A percentile compares a stretch with the other conserved stretches of the same genome.
Conservation (phyloP, 2,113 vertebrate genomes). For the Elaphurus davidianus region DNA sequence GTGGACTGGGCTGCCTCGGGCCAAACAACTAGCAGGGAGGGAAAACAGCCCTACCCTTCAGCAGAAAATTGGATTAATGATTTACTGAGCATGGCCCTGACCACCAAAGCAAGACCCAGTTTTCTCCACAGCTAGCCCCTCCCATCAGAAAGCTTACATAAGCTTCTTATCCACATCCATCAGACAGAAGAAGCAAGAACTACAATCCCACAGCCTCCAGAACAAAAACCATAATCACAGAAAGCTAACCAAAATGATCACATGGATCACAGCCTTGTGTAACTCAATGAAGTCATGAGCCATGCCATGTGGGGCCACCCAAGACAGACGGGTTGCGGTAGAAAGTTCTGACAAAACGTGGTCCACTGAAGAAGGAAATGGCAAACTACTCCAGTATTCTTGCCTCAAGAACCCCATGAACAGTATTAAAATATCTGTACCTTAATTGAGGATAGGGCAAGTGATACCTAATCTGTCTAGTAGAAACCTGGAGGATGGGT, state of each 20-base stretch:
- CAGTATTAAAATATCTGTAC: not conserved
- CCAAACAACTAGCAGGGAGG: not conserved
- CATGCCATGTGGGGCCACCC: not conserved
- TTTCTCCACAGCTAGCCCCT: not conserved
- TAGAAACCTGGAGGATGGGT: no score
- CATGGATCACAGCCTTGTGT: not conserved
- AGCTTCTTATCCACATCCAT: not conserved
- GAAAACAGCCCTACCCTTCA: not conserved
- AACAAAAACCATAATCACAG: not conserved
- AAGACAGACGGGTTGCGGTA: accelerated
- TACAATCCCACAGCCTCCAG: not conserved
- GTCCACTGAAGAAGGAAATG: not conserved
- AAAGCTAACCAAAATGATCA: not conserved
- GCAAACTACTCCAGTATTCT: not conserved
- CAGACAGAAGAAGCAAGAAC: not conserved
- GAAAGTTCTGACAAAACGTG: not conserved
- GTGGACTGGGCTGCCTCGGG: not conserved
- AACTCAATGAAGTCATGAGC: not conserved
- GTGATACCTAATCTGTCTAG: not conserved
- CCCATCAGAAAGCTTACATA: not conserved
- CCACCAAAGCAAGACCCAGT: not conserved
- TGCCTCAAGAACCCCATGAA: not conserved
- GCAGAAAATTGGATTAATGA: not conserved
- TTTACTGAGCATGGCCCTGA: not conserved
- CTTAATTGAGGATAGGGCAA: not conserved